Evolutionary conservation across 2,888 invertebrate species (phyloP), one percentile per base, ranked within the genome.

Genomic region (Mesorhabditis sp.): DNA sequence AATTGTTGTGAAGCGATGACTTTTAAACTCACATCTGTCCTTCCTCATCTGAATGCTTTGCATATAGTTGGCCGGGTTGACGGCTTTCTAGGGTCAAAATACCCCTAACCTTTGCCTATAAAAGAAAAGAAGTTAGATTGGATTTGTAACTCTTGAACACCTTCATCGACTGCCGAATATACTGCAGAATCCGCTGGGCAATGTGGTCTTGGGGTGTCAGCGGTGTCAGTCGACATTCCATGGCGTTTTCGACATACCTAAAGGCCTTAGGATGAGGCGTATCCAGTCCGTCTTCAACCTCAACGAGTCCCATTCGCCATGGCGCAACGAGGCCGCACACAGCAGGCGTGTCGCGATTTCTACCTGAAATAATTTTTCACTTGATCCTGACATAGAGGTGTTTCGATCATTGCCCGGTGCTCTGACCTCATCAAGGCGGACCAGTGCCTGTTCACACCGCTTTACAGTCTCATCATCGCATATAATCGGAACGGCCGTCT

Each of bases 141-240:
- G 28, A 28, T 28, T 28, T 28, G 58, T 13, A 50, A 13, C 58
- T 50, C 58, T 50, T 50, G 58, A 50, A 50, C 13, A 28, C 4
- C 68, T 61, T 45, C 45, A 67, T 4, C 66, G 66, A 62, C 70
- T 87, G 64, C 87, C 87, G 84, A 73, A 89, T 86, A 79, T 88
- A 89, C 72, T 88, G 87, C 50, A 89, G 86, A 71, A 89, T 87
- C 73, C 87, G 83, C 77, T 89, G 88, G 45, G 88, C 83, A 74
- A 88, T 88, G 41, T 81, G 79, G 28, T 86, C 85, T 15, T 86
- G 83, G 70, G 86, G 85, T 62, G 84, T 81, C 80, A 89, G 74
- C 50, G 83, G 77, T 69, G 84, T 76, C 41, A 87, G 78, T 66
- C 81, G 78, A 73, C 87, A 86, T 62, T 85, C 85, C 15, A 87